Percentiles rank a stretch among this genome's conserved stretches.
Conservation (phyloP, 2,113 vertebrate species). For the Dipodomys spectabilis region DNA sequence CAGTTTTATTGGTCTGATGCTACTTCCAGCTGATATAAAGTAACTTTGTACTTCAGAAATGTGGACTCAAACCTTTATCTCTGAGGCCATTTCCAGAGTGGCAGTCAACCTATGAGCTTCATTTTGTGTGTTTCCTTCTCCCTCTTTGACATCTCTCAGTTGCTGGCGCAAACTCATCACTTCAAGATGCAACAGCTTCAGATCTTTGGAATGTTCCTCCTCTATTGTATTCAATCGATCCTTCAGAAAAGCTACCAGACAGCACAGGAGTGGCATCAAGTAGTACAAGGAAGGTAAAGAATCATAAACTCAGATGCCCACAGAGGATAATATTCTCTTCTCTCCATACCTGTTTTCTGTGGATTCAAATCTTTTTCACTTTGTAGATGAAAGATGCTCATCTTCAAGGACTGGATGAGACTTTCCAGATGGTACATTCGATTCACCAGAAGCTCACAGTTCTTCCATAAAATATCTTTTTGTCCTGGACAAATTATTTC, state of each 20-base stretch:
- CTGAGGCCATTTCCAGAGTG: slow-evolving; percentile 83
- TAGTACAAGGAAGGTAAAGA: not conserved
- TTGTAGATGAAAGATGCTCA: slow-evolving; percentile 84
- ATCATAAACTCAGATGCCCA: not conserved
- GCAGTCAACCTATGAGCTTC: slow-evolving; percentile 81
- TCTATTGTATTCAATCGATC: slow-evolving; percentile 79
- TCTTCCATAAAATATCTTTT: slow-evolving; percentile 80
- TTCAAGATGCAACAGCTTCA: slow-evolving; percentile 80
- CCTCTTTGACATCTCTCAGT: slow-evolving; percentile 78
- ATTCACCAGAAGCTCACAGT: slow-evolving; percentile 84
- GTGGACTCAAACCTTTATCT: slow-evolving; percentile 82
- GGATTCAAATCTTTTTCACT: slow-evolving; percentile 85
- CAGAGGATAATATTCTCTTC: not conserved
- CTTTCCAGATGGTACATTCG: slow-evolving; percentile 84
- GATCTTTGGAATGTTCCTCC: slow-evolving; percentile 84
- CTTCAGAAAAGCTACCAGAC: slow-evolving; percentile 80
- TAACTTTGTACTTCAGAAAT: not conserved
- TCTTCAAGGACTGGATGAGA: slow-evolving; percentile 87
- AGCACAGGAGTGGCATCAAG: not conserved
- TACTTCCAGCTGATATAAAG: not conserved
- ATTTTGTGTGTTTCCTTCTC: slow-evolving; percentile 82
- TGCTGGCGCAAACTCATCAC: slow-evolving; percentile 82
- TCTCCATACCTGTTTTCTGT: slow-evolving; percentile 75
- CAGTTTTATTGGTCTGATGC: not conserved
- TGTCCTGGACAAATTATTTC: slow-evolving; percentile 64